phyloP scores from a whole-genome alignment of 2,113 vertebrate species.

The Eulemur macaco region DNA sequence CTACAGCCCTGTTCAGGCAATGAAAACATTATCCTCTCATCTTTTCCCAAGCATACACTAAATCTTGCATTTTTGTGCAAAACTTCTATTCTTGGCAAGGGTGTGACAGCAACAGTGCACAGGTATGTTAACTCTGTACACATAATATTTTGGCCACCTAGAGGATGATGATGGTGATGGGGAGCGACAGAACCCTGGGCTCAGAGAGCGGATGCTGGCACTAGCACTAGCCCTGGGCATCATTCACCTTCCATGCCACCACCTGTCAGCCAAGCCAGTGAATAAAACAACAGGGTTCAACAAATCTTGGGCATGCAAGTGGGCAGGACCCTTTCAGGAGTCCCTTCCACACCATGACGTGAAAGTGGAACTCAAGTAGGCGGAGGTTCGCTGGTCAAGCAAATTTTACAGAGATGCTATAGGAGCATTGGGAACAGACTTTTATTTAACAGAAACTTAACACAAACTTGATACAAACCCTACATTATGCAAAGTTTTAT shows the following conservation, averaged over 20 bases:
- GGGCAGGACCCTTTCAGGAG: constrained; percentile 66
- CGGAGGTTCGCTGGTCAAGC: constrained; percentile 66
- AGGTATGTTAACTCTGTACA: neutral
- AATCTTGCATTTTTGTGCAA: neutral
- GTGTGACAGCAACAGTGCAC: neutral
- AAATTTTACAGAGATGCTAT: constrained; percentile 82
- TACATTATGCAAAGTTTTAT: constrained; percentile 76
- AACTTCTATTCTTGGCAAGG: neutral
- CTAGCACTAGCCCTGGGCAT: neutral
- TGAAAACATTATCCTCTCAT: neutral
- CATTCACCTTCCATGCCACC: neutral
- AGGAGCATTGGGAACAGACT: constrained; percentile 75
- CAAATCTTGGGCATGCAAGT: neutral
- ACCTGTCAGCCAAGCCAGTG: neutral
- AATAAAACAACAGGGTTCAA: neutral
- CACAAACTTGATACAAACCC: constrained; percentile 79
- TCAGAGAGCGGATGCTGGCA: neutral
- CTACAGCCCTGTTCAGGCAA: neutral
- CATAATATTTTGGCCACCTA: neutral
- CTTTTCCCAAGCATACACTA: neutral
- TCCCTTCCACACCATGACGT: neutral
- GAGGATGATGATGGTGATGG: neutral
- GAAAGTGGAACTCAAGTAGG: neutral
- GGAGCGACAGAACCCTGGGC: neutral
- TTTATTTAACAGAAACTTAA: constrained; percentile 84